Percentiles rank a stretch among this genome's conserved stretches.
Conservation (phyloP, 1,140 invertebrate species). For the Euschistus heros region DNA sequence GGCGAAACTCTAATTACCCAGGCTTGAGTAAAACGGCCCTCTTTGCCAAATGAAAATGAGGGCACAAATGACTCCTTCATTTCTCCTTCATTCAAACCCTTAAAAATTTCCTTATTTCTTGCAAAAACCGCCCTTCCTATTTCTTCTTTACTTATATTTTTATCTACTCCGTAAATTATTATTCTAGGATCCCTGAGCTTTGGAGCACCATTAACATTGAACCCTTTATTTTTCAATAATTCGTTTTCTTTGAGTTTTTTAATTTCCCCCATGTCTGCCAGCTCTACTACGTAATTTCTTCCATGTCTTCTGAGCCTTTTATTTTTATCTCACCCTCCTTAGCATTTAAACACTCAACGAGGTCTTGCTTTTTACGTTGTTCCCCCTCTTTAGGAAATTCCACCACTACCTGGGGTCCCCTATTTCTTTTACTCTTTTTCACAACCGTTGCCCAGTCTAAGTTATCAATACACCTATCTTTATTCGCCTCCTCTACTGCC, state of each 20-base stretch:
- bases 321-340: neutral
- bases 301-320: neutral
- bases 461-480: no score
- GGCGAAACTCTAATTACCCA: neutral
- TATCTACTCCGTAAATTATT: neutral
- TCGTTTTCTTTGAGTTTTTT: neutral
- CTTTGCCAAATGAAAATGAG: no score
- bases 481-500: no score
- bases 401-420: no score
- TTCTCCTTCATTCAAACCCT: neutral
- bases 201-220: neutral
- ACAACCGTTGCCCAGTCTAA: no score
- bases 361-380: no score
- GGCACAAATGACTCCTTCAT: no score
- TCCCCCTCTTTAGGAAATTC: no score
- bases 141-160: neutral
- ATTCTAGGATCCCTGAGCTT: neutral
- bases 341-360: neutral
- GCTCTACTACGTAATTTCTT: neutral
- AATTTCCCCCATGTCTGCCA: neutral
- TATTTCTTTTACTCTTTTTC: no score
- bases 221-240: neutral
- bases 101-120: neutral
- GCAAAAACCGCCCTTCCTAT: neutral
- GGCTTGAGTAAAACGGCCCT: neutral